These are phyloP conservation scores for Calidris pygmaea DNA, from an alignment of 2,113 vertebrate genomes.

Conservation along the genomic window DNA sequence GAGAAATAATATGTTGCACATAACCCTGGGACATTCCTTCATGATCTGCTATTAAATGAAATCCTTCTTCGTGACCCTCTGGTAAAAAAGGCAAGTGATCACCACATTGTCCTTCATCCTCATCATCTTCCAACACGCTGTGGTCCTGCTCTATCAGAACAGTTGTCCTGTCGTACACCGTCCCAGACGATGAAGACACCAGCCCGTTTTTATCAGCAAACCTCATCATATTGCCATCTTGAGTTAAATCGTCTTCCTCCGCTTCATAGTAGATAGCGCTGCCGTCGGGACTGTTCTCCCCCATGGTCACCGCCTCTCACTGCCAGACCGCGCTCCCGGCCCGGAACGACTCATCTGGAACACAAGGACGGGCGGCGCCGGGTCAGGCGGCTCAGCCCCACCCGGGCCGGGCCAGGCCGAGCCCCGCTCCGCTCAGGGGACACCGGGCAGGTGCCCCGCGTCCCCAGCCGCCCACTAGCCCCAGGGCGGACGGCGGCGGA, in stretches of 20 bases:
- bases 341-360: constrained; percentile 61
- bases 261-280: constrained; percentile 83
- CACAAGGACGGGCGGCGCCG: not conserved
- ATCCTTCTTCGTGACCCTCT: constrained; percentile 86
- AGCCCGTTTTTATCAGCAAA: constrained; percentile 83
- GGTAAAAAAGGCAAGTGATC: constrained; percentile 88
- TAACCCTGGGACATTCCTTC: constrained; percentile 98
- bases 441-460: no score
- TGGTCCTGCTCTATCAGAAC: constrained; percentile 98
- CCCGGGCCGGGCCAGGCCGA: not conserved
- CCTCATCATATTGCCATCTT: constrained; percentile 82
- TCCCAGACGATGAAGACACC: constrained; percentile 83
- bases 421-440: not conserved
- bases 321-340: constrained; percentile 32
- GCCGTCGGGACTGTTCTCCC: constrained; percentile 89
- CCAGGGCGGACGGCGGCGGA: not conserved
- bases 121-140: constrained; percentile 83
- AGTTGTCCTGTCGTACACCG: constrained; percentile 94
- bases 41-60: constrained; percentile 88
- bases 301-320: constrained; percentile 84
- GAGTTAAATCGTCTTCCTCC: constrained; percentile 79
- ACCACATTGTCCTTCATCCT: constrained; percentile 86
- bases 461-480: not conserved
- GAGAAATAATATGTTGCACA: constrained; percentile 97
- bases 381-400: not conserved